Percentiles rank a stretch among this genome's conserved stretches.
Conservation (phyloP, 1,140 invertebrate species). For the Dreissena rostriformis region DNA sequence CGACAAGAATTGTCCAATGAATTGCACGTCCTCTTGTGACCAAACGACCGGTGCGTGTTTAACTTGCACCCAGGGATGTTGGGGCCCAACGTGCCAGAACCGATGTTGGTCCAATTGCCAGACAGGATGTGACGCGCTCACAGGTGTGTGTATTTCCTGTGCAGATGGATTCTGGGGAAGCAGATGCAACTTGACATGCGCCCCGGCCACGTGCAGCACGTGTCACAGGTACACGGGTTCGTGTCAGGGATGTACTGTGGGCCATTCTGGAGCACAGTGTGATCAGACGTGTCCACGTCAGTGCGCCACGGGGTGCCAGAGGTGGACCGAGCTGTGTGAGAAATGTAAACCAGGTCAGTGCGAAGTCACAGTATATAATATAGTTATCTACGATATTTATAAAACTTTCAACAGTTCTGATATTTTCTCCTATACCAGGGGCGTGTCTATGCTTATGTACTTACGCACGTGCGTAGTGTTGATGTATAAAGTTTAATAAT, state of each 20-base stretch:
- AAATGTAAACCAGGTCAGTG: not conserved
- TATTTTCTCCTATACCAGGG: no score
- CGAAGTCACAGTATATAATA: no score
- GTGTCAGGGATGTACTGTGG: not conserved
- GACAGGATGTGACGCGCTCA: not conserved
- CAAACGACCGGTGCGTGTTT: not conserved
- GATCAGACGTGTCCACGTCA: not conserved
- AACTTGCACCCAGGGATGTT: constrained; percentile 3
- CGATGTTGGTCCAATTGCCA: not conserved
- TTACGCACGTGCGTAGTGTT: no score
- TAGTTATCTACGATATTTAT: no score
- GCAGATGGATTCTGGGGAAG: constrained; percentile 12
- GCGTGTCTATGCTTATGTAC: no score
- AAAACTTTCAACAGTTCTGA: no score
- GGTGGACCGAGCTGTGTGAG: not conserved
- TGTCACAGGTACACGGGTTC: not conserved
- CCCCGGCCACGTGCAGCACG: not conserved
- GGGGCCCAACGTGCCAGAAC: constrained; percentile 7
- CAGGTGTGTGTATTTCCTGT: not conserved
- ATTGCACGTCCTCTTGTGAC: not conserved
- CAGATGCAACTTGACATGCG: not conserved
- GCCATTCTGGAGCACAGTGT: not conserved
- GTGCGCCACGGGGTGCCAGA: not conserved
- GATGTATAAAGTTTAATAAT: no score
- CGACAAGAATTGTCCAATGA: not conserved